A percentile compares a stretch with the other conserved stretches of the same genome.
These are phyloP conservation scores for Trematomus loennbergii DNA, from an alignment of 2,113 vertebrate genomes.

Conservation along the genomic window DNA sequence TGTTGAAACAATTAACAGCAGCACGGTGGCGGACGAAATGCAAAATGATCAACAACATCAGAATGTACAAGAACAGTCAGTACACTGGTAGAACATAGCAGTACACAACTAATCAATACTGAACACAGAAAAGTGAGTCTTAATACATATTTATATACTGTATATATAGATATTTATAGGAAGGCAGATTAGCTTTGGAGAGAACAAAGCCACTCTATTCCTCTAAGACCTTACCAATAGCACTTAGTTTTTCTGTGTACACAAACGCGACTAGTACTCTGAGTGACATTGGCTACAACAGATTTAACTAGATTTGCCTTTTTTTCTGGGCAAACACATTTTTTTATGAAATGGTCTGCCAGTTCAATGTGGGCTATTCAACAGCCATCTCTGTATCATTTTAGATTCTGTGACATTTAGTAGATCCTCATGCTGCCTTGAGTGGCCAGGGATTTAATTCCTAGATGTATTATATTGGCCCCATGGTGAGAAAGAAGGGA, in stretches of 20 bases:
- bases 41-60: slow-evolving; percentile 69
- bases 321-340: slow-evolving; percentile 20
- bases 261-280: slow-evolving; percentile 41
- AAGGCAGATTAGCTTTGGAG: slow-evolving; percentile 69
- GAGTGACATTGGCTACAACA: slow-evolving; percentile 41
- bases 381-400: slow-evolving; percentile 2
- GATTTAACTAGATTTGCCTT: slow-evolving; percentile 34
- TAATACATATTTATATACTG: slow-evolving; percentile 62
- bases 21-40: slow-evolving; percentile 71
- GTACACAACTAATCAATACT: slow-evolving; percentile 74
- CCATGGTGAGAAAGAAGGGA: neutral
- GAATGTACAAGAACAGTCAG: slow-evolving; percentile 72
- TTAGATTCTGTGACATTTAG: slow-evolving; percentile 5
- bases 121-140: slow-evolving; percentile 71
- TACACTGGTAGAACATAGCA: slow-evolving; percentile 74
- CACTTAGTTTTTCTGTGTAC: slow-evolving; percentile 52
- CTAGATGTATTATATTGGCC: neutral
- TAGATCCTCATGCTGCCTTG: slow-evolving; percentile 3
- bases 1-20: slow-evolving; percentile 70
- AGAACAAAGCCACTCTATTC: slow-evolving; percentile 54
- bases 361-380: slow-evolving; percentile 5
- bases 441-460: neutral
- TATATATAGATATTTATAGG: slow-evolving; percentile 69
- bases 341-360: neutral
- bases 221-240: slow-evolving; percentile 36